phyloP scores from a whole-genome alignment of 2,888 invertebrate species.

The Seladonia tumulorum region DNA sequence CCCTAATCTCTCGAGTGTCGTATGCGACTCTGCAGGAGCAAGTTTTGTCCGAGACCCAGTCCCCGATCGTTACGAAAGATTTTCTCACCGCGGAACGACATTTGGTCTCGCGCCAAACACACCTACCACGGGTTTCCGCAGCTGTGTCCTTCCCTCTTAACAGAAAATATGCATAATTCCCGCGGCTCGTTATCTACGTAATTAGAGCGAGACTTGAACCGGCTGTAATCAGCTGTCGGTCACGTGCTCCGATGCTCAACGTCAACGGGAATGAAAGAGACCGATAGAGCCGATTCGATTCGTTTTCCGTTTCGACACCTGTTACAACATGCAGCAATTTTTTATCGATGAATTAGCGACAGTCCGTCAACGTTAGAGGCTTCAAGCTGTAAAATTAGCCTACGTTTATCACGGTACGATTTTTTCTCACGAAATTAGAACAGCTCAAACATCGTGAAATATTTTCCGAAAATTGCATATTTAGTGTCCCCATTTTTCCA shows the following conservation, averaged over 20 bases:
- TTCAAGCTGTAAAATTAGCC: background rate
- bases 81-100: background rate
- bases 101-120: slow-evolving; percentile 1
- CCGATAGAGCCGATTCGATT: background rate
- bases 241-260: slow-evolving; percentile 13
- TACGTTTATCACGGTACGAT: no score
- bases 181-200: slow-evolving; percentile 52
- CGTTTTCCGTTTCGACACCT: background rate
- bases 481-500: no score
- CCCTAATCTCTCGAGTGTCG: background rate
- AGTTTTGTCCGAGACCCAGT: background rate
- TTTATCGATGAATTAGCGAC: background rate
- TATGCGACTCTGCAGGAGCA: background rate
- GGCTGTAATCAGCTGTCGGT: slow-evolving; percentile 6
- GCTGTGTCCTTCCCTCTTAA: slow-evolving; percentile 19
- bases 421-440: no score
- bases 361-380: background rate
- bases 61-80: slow-evolving; percentile 2
- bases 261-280: background rate
- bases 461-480: no score
- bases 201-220: slow-evolving; percentile 41
- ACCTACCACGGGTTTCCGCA: background rate
- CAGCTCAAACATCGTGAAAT: no score
- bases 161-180: slow-evolving; percentile 48
- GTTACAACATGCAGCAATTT: background rate